Evolutionary conservation across 1,140 invertebrate species (phyloP), one percentile per base, ranked within the genome.

Genomic region (Apis mellifera): DNA sequence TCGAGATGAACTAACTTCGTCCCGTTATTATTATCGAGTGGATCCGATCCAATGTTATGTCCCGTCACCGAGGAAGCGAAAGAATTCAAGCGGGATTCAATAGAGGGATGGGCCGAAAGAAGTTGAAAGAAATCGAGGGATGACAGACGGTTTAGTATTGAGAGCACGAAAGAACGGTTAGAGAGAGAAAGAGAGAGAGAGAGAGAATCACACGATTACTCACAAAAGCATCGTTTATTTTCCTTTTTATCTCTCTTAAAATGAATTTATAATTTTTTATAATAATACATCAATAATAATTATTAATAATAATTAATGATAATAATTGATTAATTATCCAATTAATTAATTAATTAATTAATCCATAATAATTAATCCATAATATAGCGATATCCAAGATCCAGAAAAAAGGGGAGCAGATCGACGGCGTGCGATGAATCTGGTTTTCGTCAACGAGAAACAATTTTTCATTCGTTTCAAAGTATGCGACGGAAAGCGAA

Each of bases 211-310:
- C 26, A 85, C 83, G 93, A 86, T 93, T 94, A 94, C 90, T 94
- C 92, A 94, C 92, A 94, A 94, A 94, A 94, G 93, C 93, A 94
- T 94, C 91, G 88, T 94, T 94, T 94, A 94, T 94, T 94, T 92
- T 84, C 32, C 90, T 92, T 89, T 92, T 89, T 92, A 86, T 93
- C 91, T 93, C 89, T 92, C 91, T 90, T 68, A 90, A 93, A 93
- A 93, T 93, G 93, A 94, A 93, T 93, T 94, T 91, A 94, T 93
- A 93, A 93, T 93, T 86, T 92, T 62, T 92, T 92, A 92, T 94
- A 92, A 93, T 94, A 92, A 91, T 93, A 93, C 90, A 93, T 88
- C 92, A 94, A 91, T 93, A 92, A 91, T 91, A 92, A 89, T 90
- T 87, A 90, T 89, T 86, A 90, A 90, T 90, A 91, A 89, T 91